Evolutionary conservation across 2,797 vertebrate species (phyloP).

Genomic region (Calcarius lapponicus): DNA sequence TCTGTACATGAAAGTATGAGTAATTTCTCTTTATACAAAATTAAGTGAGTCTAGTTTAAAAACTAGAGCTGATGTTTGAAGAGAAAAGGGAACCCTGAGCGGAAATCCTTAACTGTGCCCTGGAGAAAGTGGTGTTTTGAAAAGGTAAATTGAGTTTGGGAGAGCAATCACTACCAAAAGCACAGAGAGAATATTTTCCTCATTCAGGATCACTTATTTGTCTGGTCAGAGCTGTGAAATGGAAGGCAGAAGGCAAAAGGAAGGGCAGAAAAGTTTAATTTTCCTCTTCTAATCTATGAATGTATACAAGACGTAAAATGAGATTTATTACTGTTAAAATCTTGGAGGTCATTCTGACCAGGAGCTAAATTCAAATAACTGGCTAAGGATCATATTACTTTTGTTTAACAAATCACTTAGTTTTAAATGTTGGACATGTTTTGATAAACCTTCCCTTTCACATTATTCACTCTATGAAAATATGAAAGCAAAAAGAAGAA

Average conservation of each 20-base stretch:
- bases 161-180: background rate
- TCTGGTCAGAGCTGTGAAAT: background rate
- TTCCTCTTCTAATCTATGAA: background rate
- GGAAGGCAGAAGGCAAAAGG: background rate
- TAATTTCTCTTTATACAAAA: background rate
- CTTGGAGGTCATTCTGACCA: background rate
- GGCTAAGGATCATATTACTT: background rate
- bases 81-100: background rate
- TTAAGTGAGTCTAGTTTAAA: background rate
- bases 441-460: background rate
- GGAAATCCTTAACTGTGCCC: background rate
- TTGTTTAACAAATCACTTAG: background rate
- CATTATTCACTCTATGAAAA: background rate
- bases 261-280: constrained; percentile 10
- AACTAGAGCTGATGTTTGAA: background rate
- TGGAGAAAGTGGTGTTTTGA: background rate
- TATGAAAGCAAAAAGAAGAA: background rate
- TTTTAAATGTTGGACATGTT: background rate
- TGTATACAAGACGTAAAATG: constrained; percentile 8
- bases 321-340: constrained; percentile 10
- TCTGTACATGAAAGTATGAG: background rate
- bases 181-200: background rate
- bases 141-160: background rate
- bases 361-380: constrained; percentile 2
- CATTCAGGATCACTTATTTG: background rate